Evolutionary conservation across 2,888 invertebrate genomes (phyloP).

Genomic region (Epinotia nisella): DNA sequence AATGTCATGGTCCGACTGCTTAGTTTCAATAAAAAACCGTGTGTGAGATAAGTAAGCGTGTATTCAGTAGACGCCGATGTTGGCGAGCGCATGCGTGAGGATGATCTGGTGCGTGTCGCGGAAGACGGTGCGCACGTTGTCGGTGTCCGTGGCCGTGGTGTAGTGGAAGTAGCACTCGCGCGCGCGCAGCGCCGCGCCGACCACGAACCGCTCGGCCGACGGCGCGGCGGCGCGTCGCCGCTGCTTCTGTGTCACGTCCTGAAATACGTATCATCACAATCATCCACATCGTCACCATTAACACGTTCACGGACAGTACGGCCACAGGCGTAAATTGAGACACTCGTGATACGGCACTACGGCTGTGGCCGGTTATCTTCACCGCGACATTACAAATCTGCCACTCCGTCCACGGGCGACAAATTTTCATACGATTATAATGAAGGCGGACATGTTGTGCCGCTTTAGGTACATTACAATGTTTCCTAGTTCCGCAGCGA

Average conservation of each 20-base stretch:
- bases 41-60: background rate
- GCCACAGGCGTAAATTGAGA: no score
- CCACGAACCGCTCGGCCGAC: slow-evolving; percentile 69
- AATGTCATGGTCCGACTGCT: no score
- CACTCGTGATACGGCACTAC: no score
- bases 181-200: slow-evolving; percentile 67
- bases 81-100: slow-evolving; percentile 76
- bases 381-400: no score
- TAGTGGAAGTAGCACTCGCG: slow-evolving; percentile 89
- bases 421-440: no score
- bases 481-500: no score
- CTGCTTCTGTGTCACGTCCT: slow-evolving; percentile 85
- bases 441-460: no score
- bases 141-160: slow-evolving; percentile 90
- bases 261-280: slow-evolving; percentile 37
- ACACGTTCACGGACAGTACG: no score
- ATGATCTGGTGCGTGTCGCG: slow-evolving; percentile 90
- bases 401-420: no score
- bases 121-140: slow-evolving; percentile 89
- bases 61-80: slow-evolving; percentile 72
- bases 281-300: no score
- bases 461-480: no score
- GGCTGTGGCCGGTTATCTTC: no score
- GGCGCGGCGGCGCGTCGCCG: slow-evolving; percentile 61
- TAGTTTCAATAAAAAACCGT: background rate